These are phyloP conservation scores for Hypercompe scribonia DNA, from an alignment of 2,888 invertebrate species.

Conservation along the genomic window DNA sequence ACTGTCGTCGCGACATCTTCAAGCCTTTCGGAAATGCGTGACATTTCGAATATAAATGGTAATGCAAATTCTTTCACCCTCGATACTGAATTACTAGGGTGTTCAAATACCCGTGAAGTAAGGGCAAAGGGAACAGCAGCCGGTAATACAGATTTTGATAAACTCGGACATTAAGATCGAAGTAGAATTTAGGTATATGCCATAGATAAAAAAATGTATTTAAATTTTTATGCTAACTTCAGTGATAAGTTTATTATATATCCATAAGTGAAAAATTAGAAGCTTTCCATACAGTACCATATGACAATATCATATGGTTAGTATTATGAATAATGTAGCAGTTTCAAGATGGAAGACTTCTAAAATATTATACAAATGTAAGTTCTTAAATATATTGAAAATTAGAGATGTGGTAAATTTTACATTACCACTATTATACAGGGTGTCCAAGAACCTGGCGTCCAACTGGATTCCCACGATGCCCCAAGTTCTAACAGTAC, in stretches of 20 bases:
- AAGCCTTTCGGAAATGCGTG: conserved; percentile 15
- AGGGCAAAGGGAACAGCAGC: conserved; percentile 45
- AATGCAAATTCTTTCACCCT: conserved; percentile 37
- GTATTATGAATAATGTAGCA: too few species aligned
- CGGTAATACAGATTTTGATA: conserved; percentile 39
- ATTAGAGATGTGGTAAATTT: too few species aligned
- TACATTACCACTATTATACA: too few species aligned
- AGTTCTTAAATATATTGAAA: too few species aligned
- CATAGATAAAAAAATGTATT: neutral
- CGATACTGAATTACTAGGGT: conserved; percentile 34
- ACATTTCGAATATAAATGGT: conserved; percentile 39
- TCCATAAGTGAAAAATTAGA: neutral
- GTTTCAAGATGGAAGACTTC: too few species aligned
- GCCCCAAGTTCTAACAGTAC: too few species aligned
- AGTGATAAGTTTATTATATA: neutral
- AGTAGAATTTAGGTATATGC: neutral
- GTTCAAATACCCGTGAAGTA: conserved; percentile 48
- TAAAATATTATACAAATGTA: too few species aligned
- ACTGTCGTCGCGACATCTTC: conserved; percentile 14
- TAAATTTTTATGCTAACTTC: neutral
- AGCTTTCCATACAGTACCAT: too few species aligned
- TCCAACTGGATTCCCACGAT: too few species aligned
- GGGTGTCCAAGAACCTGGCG: too few species aligned
- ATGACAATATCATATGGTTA: too few species aligned
- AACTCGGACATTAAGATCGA: conserved; percentile 28